These are phyloP conservation scores for Larimichthys polyactis DNA, from an alignment of 2,113 vertebrate species.

Conservation along the genomic window DNA sequence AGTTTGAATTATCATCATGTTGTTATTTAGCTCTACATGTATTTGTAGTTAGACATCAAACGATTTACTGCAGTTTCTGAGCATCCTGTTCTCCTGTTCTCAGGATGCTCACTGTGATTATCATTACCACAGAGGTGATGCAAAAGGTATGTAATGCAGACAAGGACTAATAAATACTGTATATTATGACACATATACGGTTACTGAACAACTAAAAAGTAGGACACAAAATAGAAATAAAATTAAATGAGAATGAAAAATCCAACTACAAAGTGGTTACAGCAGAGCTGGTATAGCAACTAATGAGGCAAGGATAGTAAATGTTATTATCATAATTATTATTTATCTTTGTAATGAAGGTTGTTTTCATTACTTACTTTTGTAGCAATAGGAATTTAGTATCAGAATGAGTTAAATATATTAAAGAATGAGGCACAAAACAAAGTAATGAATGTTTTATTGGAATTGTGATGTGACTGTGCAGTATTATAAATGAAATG, in stretches of 20 bases:
- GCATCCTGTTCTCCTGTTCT: background rate
- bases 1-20: constrained; percentile 10
- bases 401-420: too few relatives aligned
- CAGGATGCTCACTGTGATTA: constrained; percentile 5
- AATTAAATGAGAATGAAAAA: constrained; percentile 12
- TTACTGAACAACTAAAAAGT: background rate
- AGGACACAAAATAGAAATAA: background rate
- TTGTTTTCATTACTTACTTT: too few relatives aligned
- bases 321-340: background rate
- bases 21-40: background rate
- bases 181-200: background rate
- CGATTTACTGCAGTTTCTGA: background rate
- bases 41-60: background rate
- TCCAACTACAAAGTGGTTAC: background rate
- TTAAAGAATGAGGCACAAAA: too few relatives aligned
- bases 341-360: background rate
- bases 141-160: constrained; percentile 24
- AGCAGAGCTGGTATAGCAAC: background rate
- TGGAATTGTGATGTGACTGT: too few relatives aligned
- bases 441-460: too few relatives aligned
- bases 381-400: too few relatives aligned
- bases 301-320: background rate
- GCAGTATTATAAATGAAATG: too few relatives aligned
- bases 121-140: constrained; percentile 10
- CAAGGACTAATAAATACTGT: background rate